Percentiles rank a stretch among this genome's conserved stretches.
phyloP scores from a whole-genome alignment of 1,140 invertebrate species.

The Drosophila orena region DNA sequence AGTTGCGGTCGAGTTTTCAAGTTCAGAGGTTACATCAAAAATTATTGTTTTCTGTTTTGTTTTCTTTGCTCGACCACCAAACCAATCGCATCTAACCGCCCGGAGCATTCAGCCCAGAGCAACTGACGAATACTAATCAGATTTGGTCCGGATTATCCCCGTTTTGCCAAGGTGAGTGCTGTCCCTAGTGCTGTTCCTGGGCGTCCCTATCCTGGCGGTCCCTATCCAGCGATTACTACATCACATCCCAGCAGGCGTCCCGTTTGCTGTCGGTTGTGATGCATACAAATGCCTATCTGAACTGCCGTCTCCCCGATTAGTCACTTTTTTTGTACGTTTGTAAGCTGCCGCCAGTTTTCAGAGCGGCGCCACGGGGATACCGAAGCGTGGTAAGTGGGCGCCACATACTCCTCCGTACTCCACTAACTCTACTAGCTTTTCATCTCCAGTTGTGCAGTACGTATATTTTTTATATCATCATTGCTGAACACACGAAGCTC shows the following conservation, averaged over 20 bases:
- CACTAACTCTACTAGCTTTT: not conserved
- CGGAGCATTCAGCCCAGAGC: not conserved
- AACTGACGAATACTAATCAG: not conserved
- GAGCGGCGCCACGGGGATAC: conserved; percentile 6
- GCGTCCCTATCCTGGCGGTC: not conserved
- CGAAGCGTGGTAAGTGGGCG: conserved; percentile 36
- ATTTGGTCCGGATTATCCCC: not conserved
- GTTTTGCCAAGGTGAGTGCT: conserved; percentile 6
- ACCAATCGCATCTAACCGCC: not conserved
- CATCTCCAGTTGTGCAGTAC: conserved; percentile 22
- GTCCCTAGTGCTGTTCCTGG: too few relatives aligned
- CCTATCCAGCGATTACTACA: not conserved
- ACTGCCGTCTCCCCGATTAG: conserved; percentile 24
- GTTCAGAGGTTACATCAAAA: conserved; percentile 44
- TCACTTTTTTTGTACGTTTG: conserved; percentile 51
- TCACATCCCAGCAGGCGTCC: conserved; percentile 17
- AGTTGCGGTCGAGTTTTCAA: conserved; percentile 11
- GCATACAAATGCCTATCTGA: conserved; percentile 53
- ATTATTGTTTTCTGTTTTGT: conserved; percentile 32
- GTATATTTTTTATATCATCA: conserved; percentile 45
- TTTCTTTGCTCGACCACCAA: conserved; percentile 8
- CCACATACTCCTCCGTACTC: too few relatives aligned
- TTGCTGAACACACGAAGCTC: conserved; percentile 4
- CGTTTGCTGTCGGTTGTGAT: conserved; percentile 26
- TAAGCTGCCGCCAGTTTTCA: conserved; percentile 42